These are phyloP conservation scores for Zeugodacus cucurbitae DNA, from an alignment of 1,140 invertebrate genomes.

Conservation along the genomic window DNA sequence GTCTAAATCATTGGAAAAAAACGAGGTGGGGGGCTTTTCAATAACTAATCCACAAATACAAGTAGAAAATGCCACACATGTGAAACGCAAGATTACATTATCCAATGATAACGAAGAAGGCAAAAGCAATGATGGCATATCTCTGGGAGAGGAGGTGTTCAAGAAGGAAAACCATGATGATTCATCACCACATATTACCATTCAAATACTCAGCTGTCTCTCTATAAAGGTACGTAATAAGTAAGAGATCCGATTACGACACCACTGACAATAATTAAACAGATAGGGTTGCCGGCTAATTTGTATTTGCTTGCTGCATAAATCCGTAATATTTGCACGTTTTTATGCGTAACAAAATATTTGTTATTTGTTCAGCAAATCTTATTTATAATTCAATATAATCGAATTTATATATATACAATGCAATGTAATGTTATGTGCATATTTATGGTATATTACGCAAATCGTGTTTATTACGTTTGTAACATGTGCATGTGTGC, in stretches of 20 bases:
- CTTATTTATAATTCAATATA: neutral
- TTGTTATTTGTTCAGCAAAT: neutral
- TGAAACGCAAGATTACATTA: constrained; percentile 22
- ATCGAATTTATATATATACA: neutral
- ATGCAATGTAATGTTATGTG: neutral
- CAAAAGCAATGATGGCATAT: constrained; percentile 29
- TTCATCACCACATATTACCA: constrained; percentile 59
- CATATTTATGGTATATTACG: neutral
- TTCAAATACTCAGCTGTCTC: constrained; percentile 64
- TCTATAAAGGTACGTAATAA: constrained; percentile 63
- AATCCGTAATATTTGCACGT: neutral
- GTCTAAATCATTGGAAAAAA: constrained; percentile 30
- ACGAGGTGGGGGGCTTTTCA: constrained; percentile 23
- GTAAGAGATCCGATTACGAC: constrained; percentile 36
- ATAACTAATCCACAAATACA: constrained; percentile 16
- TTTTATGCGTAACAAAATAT: neutral
- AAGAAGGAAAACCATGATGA: constrained; percentile 51
- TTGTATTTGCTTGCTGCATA: neutral
- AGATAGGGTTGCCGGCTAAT: neutral
- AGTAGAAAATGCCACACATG: constrained; percentile 23
- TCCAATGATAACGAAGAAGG: constrained; percentile 36
- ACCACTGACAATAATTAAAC: constrained; percentile 39
- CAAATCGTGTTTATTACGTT: neutral
- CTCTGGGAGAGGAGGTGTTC: constrained; percentile 51
- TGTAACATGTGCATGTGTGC: neutral